These are phyloP conservation scores for Acanthiza pusilla DNA, from an alignment of 2,797 vertebrate species.

Conservation along the genomic window DNA sequence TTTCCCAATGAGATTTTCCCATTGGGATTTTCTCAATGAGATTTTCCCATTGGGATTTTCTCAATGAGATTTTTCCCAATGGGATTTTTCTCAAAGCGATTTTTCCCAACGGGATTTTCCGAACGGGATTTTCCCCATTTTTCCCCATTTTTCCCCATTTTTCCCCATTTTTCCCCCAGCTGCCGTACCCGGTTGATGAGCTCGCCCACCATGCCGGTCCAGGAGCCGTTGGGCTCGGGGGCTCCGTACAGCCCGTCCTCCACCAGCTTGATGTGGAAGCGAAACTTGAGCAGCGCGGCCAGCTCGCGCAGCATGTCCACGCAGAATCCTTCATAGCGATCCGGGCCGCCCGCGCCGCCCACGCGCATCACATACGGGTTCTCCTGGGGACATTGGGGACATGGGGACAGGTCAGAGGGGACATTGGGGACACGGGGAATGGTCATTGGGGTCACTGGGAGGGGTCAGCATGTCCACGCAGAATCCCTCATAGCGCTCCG, in stretches of 20 bases:
- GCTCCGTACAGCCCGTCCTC: slow-evolving; percentile 89
- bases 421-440: too few species aligned
- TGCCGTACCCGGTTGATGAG: slow-evolving; percentile 86
- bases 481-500: too few species aligned
- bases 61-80: too few species aligned
- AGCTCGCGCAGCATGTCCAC: slow-evolving; percentile 91
- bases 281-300: slow-evolving; percentile 85
- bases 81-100: too few species aligned
- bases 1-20: background rate
- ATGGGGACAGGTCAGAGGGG: too few species aligned
- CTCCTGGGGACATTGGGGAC: slow-evolving; percentile 79
- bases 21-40: too few species aligned
- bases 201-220: slow-evolving; percentile 94
- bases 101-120: too few species aligned
- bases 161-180: background rate
- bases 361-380: slow-evolving; percentile 90
- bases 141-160: too few species aligned
- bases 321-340: slow-evolving; percentile 90
- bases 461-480: too few species aligned
- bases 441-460: too few species aligned
- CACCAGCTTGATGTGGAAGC: slow-evolving; percentile 86
- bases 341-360: slow-evolving; percentile 79
- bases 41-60: too few species aligned
- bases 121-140: background rate
- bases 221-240: slow-evolving; percentile 88